Conservation (phyloP, 2,797 vertebrate genomes). For the Hozukius guyotensis region DNA sequence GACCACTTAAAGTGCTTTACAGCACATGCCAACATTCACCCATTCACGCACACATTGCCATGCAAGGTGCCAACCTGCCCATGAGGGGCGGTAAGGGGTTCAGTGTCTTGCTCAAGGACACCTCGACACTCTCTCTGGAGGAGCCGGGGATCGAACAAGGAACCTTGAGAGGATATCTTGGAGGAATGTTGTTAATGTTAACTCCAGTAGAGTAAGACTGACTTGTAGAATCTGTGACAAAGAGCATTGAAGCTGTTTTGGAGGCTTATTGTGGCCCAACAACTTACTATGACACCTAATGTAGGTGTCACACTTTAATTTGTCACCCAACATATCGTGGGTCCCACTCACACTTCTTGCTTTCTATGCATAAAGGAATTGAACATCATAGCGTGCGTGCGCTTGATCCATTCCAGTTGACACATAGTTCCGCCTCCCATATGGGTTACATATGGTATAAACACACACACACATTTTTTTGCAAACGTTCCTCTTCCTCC, state of each 20-base stretch:
- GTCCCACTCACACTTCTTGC: neutral
- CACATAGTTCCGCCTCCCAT: neutral
- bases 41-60: too few relatives aligned
- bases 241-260: neutral
- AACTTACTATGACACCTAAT: neutral
- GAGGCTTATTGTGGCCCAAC: neutral
- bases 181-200: too few relatives aligned
- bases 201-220: too few relatives aligned
- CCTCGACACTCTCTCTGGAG: too few relatives aligned
- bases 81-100: too few relatives aligned
- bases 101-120: too few relatives aligned
- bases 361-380: neutral
- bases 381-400: neutral
- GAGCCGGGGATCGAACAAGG: too few relatives aligned
- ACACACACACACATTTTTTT: neutral
- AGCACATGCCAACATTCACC: too few relatives aligned
- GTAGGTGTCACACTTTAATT: neutral
- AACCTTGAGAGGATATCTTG: too few relatives aligned
- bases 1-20: too few relatives aligned
- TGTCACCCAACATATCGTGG: neutral
- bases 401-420: neutral
- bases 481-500: neutral
- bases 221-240: too few relatives aligned
- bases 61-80: too few relatives aligned
- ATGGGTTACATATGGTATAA: slow-evolving; percentile 6